These are phyloP conservation scores for Gouania willdenowi DNA, from an alignment of 2,797 vertebrate genomes.

Conservation along the genomic window DNA sequence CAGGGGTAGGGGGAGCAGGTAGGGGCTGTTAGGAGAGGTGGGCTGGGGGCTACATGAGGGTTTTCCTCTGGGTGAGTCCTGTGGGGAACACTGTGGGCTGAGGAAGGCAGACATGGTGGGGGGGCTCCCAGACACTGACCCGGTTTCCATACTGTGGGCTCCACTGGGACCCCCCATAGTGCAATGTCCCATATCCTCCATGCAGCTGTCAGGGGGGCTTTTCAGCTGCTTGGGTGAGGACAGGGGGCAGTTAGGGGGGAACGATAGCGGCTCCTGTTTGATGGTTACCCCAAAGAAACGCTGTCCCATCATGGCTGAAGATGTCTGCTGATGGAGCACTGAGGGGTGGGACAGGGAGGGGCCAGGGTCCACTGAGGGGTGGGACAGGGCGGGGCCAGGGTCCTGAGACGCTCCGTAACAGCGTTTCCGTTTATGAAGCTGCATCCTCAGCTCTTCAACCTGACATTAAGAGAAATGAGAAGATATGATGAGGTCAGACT, in stretches of 20 bases:
- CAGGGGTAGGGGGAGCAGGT: conserved; percentile 77
- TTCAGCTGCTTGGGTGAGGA: conserved; percentile 79
- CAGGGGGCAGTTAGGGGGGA: conserved; percentile 86
- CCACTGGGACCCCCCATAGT: conserved; percentile 60
- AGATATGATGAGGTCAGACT: no score
- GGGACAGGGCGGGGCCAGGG: conserved; percentile 37
- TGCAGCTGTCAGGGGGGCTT: conserved; percentile 63
- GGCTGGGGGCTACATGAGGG: conserved; percentile 85
- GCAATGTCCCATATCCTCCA: conserved; percentile 75
- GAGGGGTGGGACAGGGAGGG: conserved; percentile 37
- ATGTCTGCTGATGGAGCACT: conserved; percentile 76
- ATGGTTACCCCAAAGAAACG: conserved; percentile 84
- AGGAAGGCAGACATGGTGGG: conserved; percentile 85
- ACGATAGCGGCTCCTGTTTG: conserved; percentile 85
- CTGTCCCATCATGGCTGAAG: conserved; percentile 73
- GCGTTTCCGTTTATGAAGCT: conserved; percentile 90
- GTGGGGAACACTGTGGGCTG: conserved; percentile 92
- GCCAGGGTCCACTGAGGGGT: conserved; percentile 58
- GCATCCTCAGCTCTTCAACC: conserved; percentile 91
- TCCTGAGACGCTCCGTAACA: conserved; percentile 74
- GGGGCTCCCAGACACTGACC: conserved; percentile 66
- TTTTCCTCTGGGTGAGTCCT: conserved; percentile 84
- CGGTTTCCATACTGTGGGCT: conserved; percentile 61
- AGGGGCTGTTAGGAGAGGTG: conserved; percentile 85
- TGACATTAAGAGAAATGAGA: conserved; percentile 1